Conservation (phyloP, 1,140 invertebrate genomes). For the Drosophila sturtevanti region DNA sequence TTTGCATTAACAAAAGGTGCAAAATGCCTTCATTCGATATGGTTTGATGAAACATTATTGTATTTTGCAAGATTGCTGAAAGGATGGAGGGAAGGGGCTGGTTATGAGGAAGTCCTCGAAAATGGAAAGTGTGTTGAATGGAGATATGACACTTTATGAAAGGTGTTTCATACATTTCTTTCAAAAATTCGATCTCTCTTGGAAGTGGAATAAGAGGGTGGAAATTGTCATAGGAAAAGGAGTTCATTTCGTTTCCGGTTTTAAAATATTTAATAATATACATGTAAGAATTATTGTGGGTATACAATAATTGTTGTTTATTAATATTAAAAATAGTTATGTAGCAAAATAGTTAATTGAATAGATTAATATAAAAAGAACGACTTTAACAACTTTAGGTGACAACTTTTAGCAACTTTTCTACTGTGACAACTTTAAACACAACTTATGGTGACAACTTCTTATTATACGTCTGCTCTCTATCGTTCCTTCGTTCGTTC, state of each 20-base stretch:
- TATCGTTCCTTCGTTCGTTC: no score
- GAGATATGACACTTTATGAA: constrained; percentile 38
- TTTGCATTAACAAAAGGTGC: constrained; percentile 71
- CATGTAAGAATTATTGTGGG: no score
- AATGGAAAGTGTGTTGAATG: constrained; percentile 48
- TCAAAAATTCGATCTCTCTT: constrained; percentile 1
- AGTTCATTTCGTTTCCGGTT: constrained; percentile 32
- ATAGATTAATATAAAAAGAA: no score
- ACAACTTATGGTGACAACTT: no score
- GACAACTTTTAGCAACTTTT: no score
- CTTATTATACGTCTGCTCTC: no score
- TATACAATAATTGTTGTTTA: no score
- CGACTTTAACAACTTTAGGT: no score
- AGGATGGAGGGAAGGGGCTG: no score
- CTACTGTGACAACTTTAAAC: no score
- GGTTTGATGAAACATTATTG: constrained; percentile 50
- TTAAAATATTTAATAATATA: background rate
- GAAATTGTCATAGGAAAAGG: constrained; percentile 43
- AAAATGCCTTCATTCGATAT: constrained; percentile 49
- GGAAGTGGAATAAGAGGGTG: constrained; percentile 19
- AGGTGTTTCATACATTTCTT: constrained; percentile 58
- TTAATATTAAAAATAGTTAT: no score
- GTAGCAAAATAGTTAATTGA: no score
- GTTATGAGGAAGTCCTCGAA: constrained; percentile 49
- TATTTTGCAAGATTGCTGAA: background rate